phyloP scores from a whole-genome alignment of 2,888 invertebrate species.

The Leptogaster cylindrica region DNA sequence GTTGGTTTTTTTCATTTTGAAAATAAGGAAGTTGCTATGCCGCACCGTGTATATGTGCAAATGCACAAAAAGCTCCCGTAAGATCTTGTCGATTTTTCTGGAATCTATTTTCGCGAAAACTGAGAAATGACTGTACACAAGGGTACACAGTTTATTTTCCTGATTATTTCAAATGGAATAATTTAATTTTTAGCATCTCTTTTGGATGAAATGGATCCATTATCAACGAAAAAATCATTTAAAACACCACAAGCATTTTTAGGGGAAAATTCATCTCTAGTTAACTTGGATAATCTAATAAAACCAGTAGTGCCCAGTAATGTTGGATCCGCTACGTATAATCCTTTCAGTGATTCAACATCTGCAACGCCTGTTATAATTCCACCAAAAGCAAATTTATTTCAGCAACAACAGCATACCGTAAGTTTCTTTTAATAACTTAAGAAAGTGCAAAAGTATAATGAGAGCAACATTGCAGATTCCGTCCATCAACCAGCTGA shows the following conservation, averaged over 20 bases:
- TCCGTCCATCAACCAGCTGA: slow-evolving; percentile 63
- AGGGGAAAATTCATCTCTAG: slow-evolving; percentile 94
- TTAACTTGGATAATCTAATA: slow-evolving; percentile 97
- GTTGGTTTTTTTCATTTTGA: too few relatives aligned
- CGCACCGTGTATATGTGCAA: too few relatives aligned
- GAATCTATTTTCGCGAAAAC: too few relatives aligned
- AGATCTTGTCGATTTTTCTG: too few relatives aligned
- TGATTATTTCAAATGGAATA: too few relatives aligned
- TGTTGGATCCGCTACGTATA: slow-evolving; percentile 57
- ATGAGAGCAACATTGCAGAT: slow-evolving; percentile 52
- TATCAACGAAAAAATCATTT: slow-evolving; percentile 57
- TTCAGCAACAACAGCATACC: slow-evolving; percentile 65
- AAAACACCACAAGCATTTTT: slow-evolving; percentile 96
- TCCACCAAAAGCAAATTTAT: slow-evolving; percentile 66
- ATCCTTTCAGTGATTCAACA: slow-evolving; percentile 60
- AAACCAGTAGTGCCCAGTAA: slow-evolving; percentile 63
- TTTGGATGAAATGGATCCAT: slow-evolving; percentile 61
- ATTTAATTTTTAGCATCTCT: slow-evolving; percentile 54
- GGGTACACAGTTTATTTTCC: too few relatives aligned
- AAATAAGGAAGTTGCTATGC: too few relatives aligned
- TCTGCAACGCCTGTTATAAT: slow-evolving; percentile 48
- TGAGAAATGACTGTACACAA: too few relatives aligned
- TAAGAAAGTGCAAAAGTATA: not conserved
- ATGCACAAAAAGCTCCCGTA: too few relatives aligned
- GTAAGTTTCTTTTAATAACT: slow-evolving; percentile 51